Evolutionary conservation across 2,888 invertebrate species (phyloP).

Genomic region (Ectemnius lituratus): DNA sequence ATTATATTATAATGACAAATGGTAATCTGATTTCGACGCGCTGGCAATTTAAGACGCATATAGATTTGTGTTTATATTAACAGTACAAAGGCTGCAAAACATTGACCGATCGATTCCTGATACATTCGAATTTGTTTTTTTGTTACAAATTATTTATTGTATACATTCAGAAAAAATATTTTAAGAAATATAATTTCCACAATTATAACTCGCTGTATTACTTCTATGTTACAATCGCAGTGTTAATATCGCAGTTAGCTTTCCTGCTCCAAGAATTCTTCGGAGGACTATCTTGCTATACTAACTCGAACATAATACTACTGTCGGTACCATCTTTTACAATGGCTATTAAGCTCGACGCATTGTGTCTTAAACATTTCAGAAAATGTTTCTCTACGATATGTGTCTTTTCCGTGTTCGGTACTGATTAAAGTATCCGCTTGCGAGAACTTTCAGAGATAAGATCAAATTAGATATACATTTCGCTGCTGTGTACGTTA

Average conservation of each 20-base stretch:
- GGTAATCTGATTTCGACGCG: conserved; percentile 23
- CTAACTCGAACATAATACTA: no score
- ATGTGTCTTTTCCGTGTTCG: no score
- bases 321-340: no score
- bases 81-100: conserved; percentile 16
- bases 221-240: background rate
- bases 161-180: conserved; percentile 61
- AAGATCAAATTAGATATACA: no score
- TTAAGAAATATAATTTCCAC: conserved; percentile 60
- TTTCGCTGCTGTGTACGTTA: no score
- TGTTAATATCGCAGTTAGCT: background rate
- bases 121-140: conserved; percentile 25
- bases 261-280: no score
- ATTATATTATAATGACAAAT: conserved; percentile 19
- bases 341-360: no score
- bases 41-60: conserved; percentile 7
- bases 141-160: conserved; percentile 56
- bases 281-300: no score
- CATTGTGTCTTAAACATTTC: no score
- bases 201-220: conserved; percentile 15
- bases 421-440: no score
- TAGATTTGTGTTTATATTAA: conserved; percentile 15
- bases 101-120: conserved; percentile 17
- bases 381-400: no score
- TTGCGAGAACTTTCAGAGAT: no score